Percentiles rank a stretch among this genome's conserved stretches.
Evolutionary conservation across 2,888 invertebrate genomes (phyloP).

Genomic region (Liodrosophila aerea): DNA sequence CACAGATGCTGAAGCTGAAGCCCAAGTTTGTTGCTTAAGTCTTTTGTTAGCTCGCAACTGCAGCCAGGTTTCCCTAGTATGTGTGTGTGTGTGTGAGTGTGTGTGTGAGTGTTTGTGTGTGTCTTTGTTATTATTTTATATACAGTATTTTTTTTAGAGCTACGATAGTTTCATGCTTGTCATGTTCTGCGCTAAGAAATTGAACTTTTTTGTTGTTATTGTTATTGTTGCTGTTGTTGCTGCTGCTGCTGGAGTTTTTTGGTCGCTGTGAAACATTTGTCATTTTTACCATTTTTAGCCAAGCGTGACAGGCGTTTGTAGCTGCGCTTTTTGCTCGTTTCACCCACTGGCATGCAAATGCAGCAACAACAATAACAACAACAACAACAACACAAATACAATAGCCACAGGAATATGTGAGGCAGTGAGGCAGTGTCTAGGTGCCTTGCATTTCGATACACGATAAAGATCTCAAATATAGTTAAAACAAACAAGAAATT

Average conservation of each 20-base stretch:
- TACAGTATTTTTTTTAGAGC: conserved; percentile 49
- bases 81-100: conserved; percentile 6
- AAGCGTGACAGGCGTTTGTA: conserved; percentile 74
- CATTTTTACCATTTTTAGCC: conserved; percentile 77
- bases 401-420: conserved; percentile 39
- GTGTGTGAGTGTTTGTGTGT: conserved; percentile 21
- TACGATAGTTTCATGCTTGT: conserved; percentile 71
- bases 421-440: conserved; percentile 6
- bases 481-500: conserved; percentile 78
- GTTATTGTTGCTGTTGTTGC: conserved; percentile 16
- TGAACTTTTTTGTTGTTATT: conserved; percentile 61
- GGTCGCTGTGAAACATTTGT: conserved; percentile 74
- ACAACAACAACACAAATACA: conserved; percentile 42
- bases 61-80: background rate
- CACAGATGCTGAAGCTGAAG: conserved; percentile 14
- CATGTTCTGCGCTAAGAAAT: conserved; percentile 72
- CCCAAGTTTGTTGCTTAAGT: conserved; percentile 64
- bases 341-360: conserved; percentile 75
- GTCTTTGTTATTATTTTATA: conserved; percentile 71
- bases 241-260: conserved; percentile 50
- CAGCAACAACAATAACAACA: conserved; percentile 33
- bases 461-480: conserved; percentile 76
- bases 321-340: conserved; percentile 50
- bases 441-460: conserved; percentile 63
- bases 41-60: conserved; percentile 59